A percentile compares a stretch with the other conserved stretches of the same genome.
These are phyloP conservation scores for Thumatha senex DNA, from an alignment of 2,888 invertebrate species.

Conservation along the genomic window DNA sequence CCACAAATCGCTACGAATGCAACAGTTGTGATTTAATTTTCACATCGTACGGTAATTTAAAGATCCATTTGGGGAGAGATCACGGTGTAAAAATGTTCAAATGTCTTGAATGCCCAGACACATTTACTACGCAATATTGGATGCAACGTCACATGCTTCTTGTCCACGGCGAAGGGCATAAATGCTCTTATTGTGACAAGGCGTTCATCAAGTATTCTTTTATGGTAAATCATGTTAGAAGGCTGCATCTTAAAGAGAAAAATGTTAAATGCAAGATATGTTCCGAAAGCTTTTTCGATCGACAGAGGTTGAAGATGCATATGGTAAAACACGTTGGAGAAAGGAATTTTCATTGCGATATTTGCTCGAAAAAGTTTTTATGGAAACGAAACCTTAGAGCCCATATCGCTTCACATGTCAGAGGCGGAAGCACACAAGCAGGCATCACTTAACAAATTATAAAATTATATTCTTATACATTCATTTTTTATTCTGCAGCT, in stretches of 20 bases:
- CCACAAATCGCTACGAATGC: slow-evolving; percentile 47
- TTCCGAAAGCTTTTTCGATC: slow-evolving; percentile 60
- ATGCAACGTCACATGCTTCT: slow-evolving; percentile 59
- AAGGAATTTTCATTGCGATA: slow-evolving; percentile 80
- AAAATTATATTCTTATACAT: slow-evolving; percentile 8
- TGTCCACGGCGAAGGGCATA: slow-evolving; percentile 57
- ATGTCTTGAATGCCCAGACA: slow-evolving; percentile 59
- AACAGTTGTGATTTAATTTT: slow-evolving; percentile 49
- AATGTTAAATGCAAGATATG: slow-evolving; percentile 64
- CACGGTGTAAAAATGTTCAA: slow-evolving; percentile 54
- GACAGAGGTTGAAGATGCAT: slow-evolving; percentile 62
- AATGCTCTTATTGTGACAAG: slow-evolving; percentile 59
- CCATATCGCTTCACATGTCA: slow-evolving; percentile 70
- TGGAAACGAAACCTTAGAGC: slow-evolving; percentile 83
- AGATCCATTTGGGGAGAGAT: slow-evolving; percentile 52
- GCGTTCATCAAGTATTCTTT: slow-evolving; percentile 61
- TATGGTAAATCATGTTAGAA: slow-evolving; percentile 60
- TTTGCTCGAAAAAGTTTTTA: slow-evolving; percentile 82
- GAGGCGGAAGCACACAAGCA: slow-evolving; percentile 21
- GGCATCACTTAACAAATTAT: slow-evolving; percentile 21
- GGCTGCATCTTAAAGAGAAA: slow-evolving; percentile 65
- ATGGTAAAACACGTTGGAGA: slow-evolving; percentile 77
- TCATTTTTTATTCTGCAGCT: not conserved
- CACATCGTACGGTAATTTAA: slow-evolving; percentile 43
- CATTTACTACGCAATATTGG: slow-evolving; percentile 56